Conservation (phyloP, 2,888 invertebrate species). For the Adela reaumurella region DNA sequence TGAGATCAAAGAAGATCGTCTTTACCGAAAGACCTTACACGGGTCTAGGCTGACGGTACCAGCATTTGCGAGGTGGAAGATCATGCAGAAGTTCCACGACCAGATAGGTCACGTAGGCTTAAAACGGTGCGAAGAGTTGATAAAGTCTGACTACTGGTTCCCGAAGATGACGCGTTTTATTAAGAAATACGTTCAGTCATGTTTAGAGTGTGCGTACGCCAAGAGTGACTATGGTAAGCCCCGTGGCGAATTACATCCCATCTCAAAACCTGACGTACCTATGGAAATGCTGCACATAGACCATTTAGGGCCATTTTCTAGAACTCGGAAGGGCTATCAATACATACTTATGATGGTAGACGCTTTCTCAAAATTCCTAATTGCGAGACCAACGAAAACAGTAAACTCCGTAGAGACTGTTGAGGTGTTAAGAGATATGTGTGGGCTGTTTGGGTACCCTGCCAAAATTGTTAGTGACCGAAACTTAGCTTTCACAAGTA, state of each 20-base stretch:
- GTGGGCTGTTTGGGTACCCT: no score
- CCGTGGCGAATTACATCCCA: conserved; percentile 12
- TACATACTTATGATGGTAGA: conserved; percentile 12
- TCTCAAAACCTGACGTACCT: conserved; percentile 13
- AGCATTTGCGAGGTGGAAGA: conserved; percentile 8
- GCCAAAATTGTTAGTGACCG: neutral
- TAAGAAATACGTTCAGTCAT: conserved; percentile 15
- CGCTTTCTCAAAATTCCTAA: neutral
- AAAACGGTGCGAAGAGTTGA: conserved; percentile 13
- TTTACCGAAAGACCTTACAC: conserved; percentile 1
- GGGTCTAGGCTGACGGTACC: conserved; percentile 12
- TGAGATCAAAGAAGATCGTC: neutral
- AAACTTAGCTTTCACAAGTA: neutral
- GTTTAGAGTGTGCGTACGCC: conserved; percentile 18
- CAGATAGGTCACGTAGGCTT: conserved; percentile 17
- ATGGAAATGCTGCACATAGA: conserved; percentile 13
- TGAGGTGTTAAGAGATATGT: neutral
- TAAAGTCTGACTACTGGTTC: conserved; percentile 20
- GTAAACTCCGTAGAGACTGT: neutral
- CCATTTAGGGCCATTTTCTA: no score
- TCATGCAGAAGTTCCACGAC: conserved; percentile 8
- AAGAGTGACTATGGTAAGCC: conserved; percentile 15
- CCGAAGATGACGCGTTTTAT: conserved; percentile 16
- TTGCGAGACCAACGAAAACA: neutral
- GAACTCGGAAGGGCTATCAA: conserved; percentile 3